These are phyloP conservation scores for Hypercompe scribonia DNA, from an alignment of 2,888 invertebrate genomes.

Conservation along the genomic window DNA sequence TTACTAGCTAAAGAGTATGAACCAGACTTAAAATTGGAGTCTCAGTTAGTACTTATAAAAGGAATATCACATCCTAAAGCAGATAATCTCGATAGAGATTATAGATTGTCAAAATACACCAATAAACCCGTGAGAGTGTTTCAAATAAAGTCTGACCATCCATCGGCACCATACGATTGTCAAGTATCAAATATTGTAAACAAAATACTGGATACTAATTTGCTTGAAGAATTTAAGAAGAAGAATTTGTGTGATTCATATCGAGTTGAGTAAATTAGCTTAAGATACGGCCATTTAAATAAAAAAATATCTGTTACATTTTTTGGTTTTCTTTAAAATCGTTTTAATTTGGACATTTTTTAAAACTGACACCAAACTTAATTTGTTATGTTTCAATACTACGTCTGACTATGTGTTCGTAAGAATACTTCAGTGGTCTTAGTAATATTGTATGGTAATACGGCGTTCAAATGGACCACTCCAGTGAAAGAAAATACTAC, in stretches of 20 bases:
- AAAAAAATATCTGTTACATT: conserved; percentile 6
- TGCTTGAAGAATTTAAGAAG: conserved; percentile 56
- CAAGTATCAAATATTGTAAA: conserved; percentile 66
- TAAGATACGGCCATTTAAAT: conserved; percentile 38
- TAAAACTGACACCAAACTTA: not conserved
- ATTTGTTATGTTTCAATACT: no score
- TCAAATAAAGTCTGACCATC: conserved; percentile 55
- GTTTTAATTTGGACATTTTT: not conserved
- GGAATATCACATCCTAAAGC: conserved; percentile 51
- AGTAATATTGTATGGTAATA: not conserved
- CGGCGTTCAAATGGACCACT: not conserved
- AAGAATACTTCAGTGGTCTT: no score
- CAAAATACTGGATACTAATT: conserved; percentile 48
- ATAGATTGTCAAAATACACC: conserved; percentile 62
- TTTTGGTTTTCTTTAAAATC: not conserved
- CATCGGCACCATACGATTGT: conserved; percentile 54
- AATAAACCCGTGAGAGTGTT: conserved; percentile 58
- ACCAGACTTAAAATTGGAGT: conserved; percentile 58
- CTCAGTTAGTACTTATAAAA: conserved; percentile 64
- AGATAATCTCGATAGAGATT: conserved; percentile 55
- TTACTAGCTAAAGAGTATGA: conserved; percentile 56
- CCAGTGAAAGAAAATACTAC: no score
- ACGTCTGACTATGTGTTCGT: no score
- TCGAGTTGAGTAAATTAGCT: conserved; percentile 24
- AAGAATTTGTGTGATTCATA: conserved; percentile 59